Base-by-base conservation (phyloP, 2,888 invertebrate genomes). In the Apomyelois bistriatella region DNA sequence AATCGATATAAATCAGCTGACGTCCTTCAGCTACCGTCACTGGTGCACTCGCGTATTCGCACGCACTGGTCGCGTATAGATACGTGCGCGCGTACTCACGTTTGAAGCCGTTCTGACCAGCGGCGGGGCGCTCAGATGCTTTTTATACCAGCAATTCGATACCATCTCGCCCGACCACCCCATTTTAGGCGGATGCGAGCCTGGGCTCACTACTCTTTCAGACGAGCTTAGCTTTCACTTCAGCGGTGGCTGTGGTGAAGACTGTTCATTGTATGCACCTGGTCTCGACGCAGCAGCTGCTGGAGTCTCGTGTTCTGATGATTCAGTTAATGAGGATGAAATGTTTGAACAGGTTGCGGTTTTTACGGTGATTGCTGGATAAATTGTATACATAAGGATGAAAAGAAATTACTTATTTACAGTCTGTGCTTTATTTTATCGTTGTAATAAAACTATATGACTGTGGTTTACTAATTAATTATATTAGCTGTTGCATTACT, bases 71-170 rank as follows among this genome's bases (percentile, higher is more conserved):
- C 72, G 65, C 66, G 63, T 56, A 47, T 54, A 53, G 54, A 13
- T 42, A 71, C 86, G 80, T 83, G 79, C 83, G 85, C 68, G 79
- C 76, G 68, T 82, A 97, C 97, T 97, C 96, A 97, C 97, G 96
- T 96, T 96, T 94, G 95, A 95, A 96, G 97, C 96, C 96, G 96
- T 96, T 97, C 97, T 97, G 97, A 95, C 94, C 94, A 94, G 93
- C 92, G 92, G 93, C 92, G 92, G 92, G 92, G 92, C 90, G 91
- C 89, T 82, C 83, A 83, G 89, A 89, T 92, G 91, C 92, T 92
- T 94, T 95, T 94, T 95, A 95, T 95, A 94, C 94, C 87, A 92
- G 95, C 93, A 94, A 95, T 92, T 93, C 93, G 94, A 95, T 94
- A 93, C 94, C 91, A 76, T 71, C 74, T 76, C 79, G 63, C 80